A percentile compares a stretch with the other conserved stretches of the same genome.
phyloP scores from a whole-genome alignment of 2,113 vertebrate genomes.

The Nothoprocta pentlandii region DNA sequence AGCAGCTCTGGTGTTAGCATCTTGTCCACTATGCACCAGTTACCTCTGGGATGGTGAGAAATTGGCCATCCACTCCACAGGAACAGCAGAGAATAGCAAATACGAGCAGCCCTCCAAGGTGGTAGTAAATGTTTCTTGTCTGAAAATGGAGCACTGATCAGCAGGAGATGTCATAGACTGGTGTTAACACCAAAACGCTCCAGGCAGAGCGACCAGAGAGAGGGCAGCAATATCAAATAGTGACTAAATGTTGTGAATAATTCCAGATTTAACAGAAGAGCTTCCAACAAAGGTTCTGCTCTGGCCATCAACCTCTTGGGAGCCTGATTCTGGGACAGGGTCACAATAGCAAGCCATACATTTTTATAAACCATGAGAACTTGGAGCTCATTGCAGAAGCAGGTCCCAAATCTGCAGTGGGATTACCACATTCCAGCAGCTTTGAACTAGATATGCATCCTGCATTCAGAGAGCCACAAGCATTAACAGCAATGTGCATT shows the following conservation, averaged over 20 bases:
- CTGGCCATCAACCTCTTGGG: not conserved
- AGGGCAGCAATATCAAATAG: not conserved
- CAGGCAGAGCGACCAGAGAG: not conserved
- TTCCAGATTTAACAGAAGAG: not conserved
- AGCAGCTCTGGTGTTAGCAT: not conserved
- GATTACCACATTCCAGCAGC: not conserved
- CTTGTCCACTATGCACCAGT: not conserved
- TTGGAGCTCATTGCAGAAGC: not conserved
- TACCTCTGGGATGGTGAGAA: not conserved
- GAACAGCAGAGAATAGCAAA: not conserved
- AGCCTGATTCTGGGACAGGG: not conserved
- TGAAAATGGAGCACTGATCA: not conserved
- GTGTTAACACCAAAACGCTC: not conserved
- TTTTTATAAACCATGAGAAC: not conserved
- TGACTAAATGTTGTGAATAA: not conserved
- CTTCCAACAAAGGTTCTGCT: not conserved
- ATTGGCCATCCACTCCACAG: rapidly evolving
- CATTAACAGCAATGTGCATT: not conserved
- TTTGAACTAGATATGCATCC: not conserved
- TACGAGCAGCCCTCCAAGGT: not conserved
- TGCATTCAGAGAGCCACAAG: not conserved
- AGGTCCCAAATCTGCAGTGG: not conserved
- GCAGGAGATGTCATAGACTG: not conserved
- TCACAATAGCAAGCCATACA: not conserved
- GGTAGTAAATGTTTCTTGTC: not conserved